Evolutionary conservation across 2,797 vertebrate species (phyloP).

Genomic region (Pseudocheirus occidentalis): DNA sequence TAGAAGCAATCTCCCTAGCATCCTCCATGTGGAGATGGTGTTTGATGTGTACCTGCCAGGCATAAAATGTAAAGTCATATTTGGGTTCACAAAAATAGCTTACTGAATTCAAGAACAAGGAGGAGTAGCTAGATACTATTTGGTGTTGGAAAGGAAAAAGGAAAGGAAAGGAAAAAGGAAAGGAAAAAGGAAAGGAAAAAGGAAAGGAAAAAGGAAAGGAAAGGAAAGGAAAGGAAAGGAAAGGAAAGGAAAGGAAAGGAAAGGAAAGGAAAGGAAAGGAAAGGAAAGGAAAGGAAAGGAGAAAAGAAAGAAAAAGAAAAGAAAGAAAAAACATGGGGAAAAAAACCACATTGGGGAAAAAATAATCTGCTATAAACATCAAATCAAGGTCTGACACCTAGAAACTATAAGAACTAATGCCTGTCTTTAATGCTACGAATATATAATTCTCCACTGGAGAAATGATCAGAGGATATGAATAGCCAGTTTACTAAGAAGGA

Average conservation of each 20-base stretch:
- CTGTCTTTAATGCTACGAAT: neutral
- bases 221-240: accelerated
- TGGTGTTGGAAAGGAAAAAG: neutral
- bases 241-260: no score
- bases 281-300: no score
- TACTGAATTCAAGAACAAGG: neutral
- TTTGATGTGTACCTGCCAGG: neutral
- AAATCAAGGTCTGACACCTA: neutral
- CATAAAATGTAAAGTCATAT: neutral
- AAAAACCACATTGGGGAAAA: no score
- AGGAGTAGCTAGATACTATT: neutral
- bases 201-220: no score
- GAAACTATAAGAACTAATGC: neutral
- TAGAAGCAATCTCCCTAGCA: neutral
- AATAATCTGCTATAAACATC: no score
- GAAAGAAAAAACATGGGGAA: no score
- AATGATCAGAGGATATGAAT: neutral
- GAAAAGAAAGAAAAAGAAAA: no score
- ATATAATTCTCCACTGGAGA: neutral
- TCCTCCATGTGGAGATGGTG: neutral
- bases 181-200: no score
- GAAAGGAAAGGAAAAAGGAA: accelerated
- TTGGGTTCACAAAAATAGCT: neutral
- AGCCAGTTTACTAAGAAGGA: neutral
- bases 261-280: no score